Conservation (phyloP, 2,888 invertebrate species). For the Orthosia gothica region DNA sequence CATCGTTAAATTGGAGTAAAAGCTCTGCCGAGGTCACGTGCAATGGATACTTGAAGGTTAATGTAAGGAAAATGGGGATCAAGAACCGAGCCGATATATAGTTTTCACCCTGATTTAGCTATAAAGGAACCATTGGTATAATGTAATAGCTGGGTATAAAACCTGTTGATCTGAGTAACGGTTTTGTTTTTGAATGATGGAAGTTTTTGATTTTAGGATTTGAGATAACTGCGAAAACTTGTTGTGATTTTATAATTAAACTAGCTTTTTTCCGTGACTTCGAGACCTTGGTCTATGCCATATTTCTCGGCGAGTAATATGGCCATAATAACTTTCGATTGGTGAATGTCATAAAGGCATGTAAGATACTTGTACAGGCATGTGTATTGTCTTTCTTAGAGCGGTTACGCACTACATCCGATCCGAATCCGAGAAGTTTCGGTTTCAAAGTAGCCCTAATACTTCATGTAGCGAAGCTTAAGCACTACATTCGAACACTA, state of each 20-base stretch:
- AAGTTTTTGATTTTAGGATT: neutral
- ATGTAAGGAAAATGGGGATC: constrained; percentile 29
- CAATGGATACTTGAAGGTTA: constrained; percentile 50
- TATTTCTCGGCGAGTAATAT: too few species aligned
- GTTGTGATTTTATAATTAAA: neutral
- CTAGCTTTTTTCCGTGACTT: too few species aligned
- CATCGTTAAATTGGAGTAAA: constrained; percentile 59
- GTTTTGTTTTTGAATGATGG: neutral
- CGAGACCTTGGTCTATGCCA: too few species aligned
- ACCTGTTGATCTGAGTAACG: constrained; percentile 23
- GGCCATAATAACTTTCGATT: too few species aligned
- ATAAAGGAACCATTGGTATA: constrained; percentile 1
- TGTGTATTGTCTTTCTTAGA: too few species aligned
- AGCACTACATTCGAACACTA: too few species aligned
- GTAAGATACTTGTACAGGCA: too few species aligned
- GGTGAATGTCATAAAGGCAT: too few species aligned
- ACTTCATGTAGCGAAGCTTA: too few species aligned
- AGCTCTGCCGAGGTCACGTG: constrained; percentile 37
- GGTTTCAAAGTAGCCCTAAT: too few species aligned
- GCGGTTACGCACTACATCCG: too few species aligned
- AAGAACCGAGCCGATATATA: constrained; percentile 16
- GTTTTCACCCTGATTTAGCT: constrained; percentile 22
- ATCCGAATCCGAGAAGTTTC: too few species aligned
- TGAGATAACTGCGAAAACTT: neutral
- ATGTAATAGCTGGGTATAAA: constrained; percentile 25